A percentile compares a stretch with the other conserved stretches of the same genome.
phyloP scores from a whole-genome alignment of 1,140 invertebrate species.

The Drosophila pandora region DNA sequence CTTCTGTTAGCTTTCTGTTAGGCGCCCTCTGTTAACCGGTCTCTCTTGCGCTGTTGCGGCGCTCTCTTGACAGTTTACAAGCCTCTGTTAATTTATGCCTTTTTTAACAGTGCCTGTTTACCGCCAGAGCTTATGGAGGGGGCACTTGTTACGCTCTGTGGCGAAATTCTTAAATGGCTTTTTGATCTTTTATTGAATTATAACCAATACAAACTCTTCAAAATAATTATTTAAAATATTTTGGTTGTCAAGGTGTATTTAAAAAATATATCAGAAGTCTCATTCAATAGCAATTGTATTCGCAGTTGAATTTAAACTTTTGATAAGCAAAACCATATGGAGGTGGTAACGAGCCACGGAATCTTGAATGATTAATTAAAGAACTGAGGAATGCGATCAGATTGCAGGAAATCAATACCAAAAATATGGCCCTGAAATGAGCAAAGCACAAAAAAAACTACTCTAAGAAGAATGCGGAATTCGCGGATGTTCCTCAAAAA shows the following conservation, averaged over 20 bases:
- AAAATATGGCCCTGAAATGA: slow-evolving; percentile 14
- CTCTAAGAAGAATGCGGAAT: background rate
- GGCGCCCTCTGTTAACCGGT: background rate
- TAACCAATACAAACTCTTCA: background rate
- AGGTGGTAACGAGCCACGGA: slow-evolving; percentile 10
- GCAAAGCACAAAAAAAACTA: background rate
- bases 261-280: no score
- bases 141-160: slow-evolving; percentile 15
- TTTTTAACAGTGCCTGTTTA: slow-evolving; percentile 55
- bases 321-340: slow-evolving; percentile 21
- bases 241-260: no score
- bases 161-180: background rate
- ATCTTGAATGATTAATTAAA: slow-evolving; percentile 37
- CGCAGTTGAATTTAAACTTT: slow-evolving; percentile 5
- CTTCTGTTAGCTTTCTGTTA: slow-evolving; percentile 1
- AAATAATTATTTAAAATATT: no score
- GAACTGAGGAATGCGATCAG: slow-evolving; percentile 16
- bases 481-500: no score
- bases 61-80: slow-evolving; percentile 2
- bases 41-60: slow-evolving; percentile 10
- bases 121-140: slow-evolving; percentile 19
- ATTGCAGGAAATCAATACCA: slow-evolving; percentile 17
- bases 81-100: slow-evolving; percentile 55
- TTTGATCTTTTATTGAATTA: background rate
- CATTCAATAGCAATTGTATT: background rate